These are phyloP conservation scores for Bombus sylvicola DNA, from an alignment of 1,140 invertebrate species.

Conservation along the genomic window DNA sequence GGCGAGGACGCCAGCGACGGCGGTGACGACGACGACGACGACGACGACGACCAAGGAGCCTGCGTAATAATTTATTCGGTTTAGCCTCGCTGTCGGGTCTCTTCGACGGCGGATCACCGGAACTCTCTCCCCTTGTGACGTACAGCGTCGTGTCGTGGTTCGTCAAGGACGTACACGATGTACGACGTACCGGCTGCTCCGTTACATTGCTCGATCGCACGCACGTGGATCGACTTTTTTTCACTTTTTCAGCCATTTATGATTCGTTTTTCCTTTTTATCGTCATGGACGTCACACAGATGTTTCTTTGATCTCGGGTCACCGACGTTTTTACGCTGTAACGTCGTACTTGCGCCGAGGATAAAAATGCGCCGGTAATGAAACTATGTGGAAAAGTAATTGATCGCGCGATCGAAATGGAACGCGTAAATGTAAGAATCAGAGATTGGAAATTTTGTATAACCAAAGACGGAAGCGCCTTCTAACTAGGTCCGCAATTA, in stretches of 20 bases:
- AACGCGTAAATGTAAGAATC: too few relatives aligned
- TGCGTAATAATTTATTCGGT: conserved; percentile 80
- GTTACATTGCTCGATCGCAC: conserved; percentile 26
- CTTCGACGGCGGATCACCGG: conserved; percentile 66
- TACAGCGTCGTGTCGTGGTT: conserved; percentile 14
- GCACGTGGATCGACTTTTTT: neutral
- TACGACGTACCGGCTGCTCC: conserved; percentile 14
- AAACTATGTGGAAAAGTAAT: too few relatives aligned
- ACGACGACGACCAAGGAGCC: conserved; percentile 47
- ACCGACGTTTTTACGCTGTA: too few relatives aligned
- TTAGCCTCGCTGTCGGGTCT: conserved; percentile 72
- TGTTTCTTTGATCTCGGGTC: neutral
- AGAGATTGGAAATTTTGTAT: neutral
- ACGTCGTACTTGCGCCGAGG: too few relatives aligned
- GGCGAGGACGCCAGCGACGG: neutral
- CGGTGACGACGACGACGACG: neutral
- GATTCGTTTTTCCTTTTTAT: neutral
- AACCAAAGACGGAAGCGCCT: too few relatives aligned
- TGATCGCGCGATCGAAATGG: too few relatives aligned
- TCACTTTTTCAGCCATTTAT: neutral
- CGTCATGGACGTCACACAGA: neutral
- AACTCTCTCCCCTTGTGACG: neutral
- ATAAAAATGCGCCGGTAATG: too few relatives aligned
- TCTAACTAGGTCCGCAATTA: too few relatives aligned
- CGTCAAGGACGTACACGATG: conserved; percentile 50